Evolutionary conservation across 1,140 invertebrate species (phyloP), one percentile per base, ranked within the genome.

Genomic region (Philotrypesis tridentata): DNA sequence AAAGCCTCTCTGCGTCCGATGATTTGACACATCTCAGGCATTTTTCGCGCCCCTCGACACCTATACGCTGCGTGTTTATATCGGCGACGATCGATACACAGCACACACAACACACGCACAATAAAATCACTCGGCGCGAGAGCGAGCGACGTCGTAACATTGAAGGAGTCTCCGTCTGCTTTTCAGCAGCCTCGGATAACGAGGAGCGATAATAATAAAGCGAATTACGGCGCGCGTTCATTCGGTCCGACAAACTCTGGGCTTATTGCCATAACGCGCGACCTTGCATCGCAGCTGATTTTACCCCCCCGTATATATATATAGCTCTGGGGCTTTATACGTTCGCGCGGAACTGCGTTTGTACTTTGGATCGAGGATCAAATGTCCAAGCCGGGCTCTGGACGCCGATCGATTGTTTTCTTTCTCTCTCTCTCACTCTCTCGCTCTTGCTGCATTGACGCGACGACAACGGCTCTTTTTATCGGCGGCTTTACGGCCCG

Each of bases 161-260:
- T 25, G 25, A 67, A 67, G n/a, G 25, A 27, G 63, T 29, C 25
- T 67, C 63, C 4, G 9, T 29, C 25, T 67, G 21, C 21, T 55
- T 17, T 5, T 55, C 6, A 55, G 48, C 48, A 11, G 61, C 3
- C 23, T n/a, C 27, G 60, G 4, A 73, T 82, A 82, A 82, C 74
- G 80, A 77, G 65, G 43, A 31, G 11, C 80, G 21, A 81, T 81
- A 81, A 71, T 76, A 82, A 82, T 82, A 77, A 82, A 82, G 74
- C 63, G 67, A 63, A 76, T 77, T 43, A 67, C 48, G 43, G 9
- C 3, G 27, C 27, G 29, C 37, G 37, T 71, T 60, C 43, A 65
- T 31, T 67, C 61, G 29, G 23, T 72, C 43, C 8, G 25, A 72
- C 43, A 40, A 25, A 14, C 21, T 55, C 2, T 55, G 48, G 48